phyloP scores from a whole-genome alignment of 2,113 vertebrate species.

The Seriola dumerili region DNA sequence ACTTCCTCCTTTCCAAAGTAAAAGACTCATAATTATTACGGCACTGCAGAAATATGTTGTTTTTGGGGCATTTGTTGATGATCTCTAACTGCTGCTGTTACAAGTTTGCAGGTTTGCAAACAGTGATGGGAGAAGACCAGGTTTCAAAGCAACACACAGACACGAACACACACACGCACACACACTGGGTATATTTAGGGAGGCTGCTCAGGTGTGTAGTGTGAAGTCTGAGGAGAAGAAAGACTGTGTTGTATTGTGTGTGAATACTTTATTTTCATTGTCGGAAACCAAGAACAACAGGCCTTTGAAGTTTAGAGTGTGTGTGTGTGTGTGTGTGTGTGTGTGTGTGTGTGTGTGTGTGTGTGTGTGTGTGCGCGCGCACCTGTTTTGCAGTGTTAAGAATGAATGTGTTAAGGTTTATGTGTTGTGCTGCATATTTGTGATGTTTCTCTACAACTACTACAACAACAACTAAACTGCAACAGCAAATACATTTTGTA shows the following conservation, averaged over 20 bases:
- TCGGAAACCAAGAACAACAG: constrained; percentile 39
- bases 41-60: too few relatives aligned
- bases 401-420: not conserved
- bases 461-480: too few relatives aligned
- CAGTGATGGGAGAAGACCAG: not conserved
- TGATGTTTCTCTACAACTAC: too few relatives aligned
- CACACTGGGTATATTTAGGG: not conserved
- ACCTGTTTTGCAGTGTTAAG: not conserved
- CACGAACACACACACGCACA: constrained; percentile 6
- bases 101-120: too few relatives aligned
- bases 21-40: too few relatives aligned
- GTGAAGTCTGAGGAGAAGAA: constrained; percentile 47
- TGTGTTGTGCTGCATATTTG: not conserved
- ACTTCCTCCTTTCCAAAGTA: too few relatives aligned
- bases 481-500: too few relatives aligned
- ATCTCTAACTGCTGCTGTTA: too few relatives aligned
- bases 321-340: not conserved
- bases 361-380: constrained; percentile 5
- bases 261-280: constrained; percentile 38
- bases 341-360: constrained; percentile 5
- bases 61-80: too few relatives aligned
- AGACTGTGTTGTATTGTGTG: constrained; percentile 35
- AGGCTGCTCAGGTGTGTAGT: constrained; percentile 45
- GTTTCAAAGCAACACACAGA: constrained; percentile 30
- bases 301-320: constrained; percentile 34